Evolutionary conservation across 2,888 invertebrate genomes (phyloP).

Genomic region (Acrobasis repandana): DNA sequence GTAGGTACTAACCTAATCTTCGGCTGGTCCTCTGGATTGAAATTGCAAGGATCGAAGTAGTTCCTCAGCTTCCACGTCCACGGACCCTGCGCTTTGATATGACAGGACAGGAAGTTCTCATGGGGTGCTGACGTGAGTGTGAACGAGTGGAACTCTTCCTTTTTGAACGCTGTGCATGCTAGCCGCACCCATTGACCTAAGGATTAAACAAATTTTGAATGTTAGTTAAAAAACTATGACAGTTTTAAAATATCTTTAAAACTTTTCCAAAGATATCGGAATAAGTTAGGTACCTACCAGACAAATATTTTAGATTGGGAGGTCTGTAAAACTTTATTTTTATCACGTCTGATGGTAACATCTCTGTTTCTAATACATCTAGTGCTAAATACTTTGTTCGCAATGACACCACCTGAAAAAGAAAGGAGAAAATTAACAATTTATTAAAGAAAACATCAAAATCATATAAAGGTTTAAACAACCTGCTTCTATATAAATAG

Average conservation of each 20-base stretch:
- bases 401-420: constrained; percentile 89
- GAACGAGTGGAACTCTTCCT: constrained; percentile 97
- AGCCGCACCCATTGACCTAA: constrained; percentile 96
- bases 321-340: constrained; percentile 98
- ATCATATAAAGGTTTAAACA: too few relatives aligned
- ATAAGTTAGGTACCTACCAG: constrained; percentile 63
- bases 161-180: constrained; percentile 94
- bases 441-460: too few relatives aligned
- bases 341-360: constrained; percentile 96
- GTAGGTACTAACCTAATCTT: constrained; percentile 82
- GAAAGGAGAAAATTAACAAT: neutral
- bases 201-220: neutral
- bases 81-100: constrained; percentile 94
- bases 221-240: too few relatives aligned
- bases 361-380: constrained; percentile 96
- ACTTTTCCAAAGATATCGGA: neutral
- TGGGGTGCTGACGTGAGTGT: constrained; percentile 98
- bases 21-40: constrained; percentile 92
- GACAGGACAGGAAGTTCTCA: constrained; percentile 96
- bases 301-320: constrained; percentile 95
- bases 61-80: constrained; percentile 99
- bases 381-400: constrained; percentile 95
- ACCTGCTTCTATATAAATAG: too few relatives aligned
- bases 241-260: too few relatives aligned
- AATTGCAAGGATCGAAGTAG: constrained; percentile 96